These are phyloP conservation scores for Cololabis saira DNA, from an alignment of 2,113 vertebrate species.

Conservation along the genomic window DNA sequence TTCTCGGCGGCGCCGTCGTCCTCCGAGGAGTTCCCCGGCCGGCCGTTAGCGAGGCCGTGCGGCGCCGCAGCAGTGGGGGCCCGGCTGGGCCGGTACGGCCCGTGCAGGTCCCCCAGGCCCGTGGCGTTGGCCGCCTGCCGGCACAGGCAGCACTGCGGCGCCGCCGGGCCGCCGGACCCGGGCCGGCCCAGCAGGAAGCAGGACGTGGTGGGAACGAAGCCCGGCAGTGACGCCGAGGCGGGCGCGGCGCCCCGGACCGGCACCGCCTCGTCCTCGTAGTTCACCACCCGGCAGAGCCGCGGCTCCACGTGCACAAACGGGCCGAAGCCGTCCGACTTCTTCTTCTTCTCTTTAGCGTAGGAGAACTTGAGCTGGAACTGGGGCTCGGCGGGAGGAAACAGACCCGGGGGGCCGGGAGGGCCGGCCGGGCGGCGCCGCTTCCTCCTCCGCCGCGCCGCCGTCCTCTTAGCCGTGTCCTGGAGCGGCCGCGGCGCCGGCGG, in stretches of 20 bases:
- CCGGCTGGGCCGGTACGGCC: conserved; percentile 70
- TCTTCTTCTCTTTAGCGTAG: conserved; percentile 56
- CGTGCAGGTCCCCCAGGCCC: conserved; percentile 83
- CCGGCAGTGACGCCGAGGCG: conserved; percentile 6
- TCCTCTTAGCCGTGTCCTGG: background rate
- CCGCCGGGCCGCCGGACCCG: conserved; percentile 18
- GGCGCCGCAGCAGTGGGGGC: no score
- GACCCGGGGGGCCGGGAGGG: conserved; percentile 12
- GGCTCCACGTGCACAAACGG: conserved; percentile 75
- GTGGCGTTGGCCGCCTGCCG: conserved; percentile 66
- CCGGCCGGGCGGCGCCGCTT: conserved; percentile 18
- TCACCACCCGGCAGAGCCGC: conserved; percentile 72
- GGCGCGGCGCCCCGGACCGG: background rate
- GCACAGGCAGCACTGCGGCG: conserved; percentile 77
- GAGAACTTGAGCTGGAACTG: conserved; percentile 77
- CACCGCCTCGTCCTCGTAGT: conserved; percentile 74
- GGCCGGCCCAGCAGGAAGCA: conserved; percentile 74
- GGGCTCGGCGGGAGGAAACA: conserved; percentile 66
- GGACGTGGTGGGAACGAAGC: conserved; percentile 74
- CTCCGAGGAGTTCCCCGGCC: conserved; percentile 3
- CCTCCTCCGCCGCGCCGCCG: conserved; percentile 21
- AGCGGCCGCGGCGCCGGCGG: background rate
- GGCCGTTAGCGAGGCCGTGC: conserved; percentile 11
- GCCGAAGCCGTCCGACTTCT: conserved; percentile 50
- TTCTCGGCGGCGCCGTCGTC: background rate